Conservation (phyloP, 2,113 vertebrate genomes). For the Cercopithecus mona region DNA sequence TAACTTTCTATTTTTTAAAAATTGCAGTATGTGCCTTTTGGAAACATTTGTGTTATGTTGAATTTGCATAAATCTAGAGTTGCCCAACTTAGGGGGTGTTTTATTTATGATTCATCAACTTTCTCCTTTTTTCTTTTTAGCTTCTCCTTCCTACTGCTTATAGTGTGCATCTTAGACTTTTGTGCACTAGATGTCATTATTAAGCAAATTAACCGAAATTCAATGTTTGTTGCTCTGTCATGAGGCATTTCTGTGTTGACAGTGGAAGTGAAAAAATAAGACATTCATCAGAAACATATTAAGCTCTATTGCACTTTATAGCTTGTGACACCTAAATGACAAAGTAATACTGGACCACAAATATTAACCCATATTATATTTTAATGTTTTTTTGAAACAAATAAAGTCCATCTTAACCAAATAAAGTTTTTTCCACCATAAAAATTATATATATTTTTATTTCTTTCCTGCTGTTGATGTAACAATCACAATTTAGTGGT, state of each 20-base stretch:
- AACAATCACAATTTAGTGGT: background rate
- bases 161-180: conserved; percentile 30
- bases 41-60: conserved; percentile 32
- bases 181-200: conserved; percentile 37
- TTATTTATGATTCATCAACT: conserved; percentile 55
- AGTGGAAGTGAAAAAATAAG: conserved; percentile 14
- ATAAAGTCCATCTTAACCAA: conserved; percentile 11
- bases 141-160: conserved; percentile 17
- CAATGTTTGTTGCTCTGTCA: background rate
- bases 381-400: background rate
- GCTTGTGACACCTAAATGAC: conserved; percentile 31
- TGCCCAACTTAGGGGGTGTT: conserved; percentile 57
- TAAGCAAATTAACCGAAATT: conserved; percentile 37
- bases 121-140: background rate
- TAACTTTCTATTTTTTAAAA: conserved; percentile 45
- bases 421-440: background rate
- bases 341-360: background rate
- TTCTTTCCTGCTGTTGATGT: background rate
- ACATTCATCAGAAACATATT: conserved; percentile 10
- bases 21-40: conserved; percentile 44
- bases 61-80: conserved; percentile 56
- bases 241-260: conserved; percentile 11
- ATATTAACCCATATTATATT: conserved; percentile 23
- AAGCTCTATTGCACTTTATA: background rate
- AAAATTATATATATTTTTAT: conserved; percentile 5